phyloP scores from a whole-genome alignment of 1,140 invertebrate genomes.

The Zaprionus gabonicus region DNA sequence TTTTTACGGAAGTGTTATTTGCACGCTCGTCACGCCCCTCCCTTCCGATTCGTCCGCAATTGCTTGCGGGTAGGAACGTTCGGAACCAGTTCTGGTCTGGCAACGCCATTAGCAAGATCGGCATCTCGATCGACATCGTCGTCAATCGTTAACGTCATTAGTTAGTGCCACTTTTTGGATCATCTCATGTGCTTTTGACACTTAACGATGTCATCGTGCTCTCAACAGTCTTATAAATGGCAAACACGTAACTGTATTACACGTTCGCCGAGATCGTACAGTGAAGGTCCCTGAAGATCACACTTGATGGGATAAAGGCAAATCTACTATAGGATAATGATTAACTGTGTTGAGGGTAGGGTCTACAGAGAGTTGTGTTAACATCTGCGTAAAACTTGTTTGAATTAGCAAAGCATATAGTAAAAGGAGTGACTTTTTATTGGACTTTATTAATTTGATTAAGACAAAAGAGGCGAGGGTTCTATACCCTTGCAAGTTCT shows the following conservation, averaged over 20 bases:
- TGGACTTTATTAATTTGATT: too few species aligned
- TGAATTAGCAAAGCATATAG: too few species aligned
- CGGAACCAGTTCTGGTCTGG: slow-evolving; percentile 23
- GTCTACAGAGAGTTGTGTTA: too few species aligned
- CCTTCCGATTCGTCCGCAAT: slow-evolving; percentile 54
- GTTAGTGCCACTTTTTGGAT: slow-evolving; percentile 51
- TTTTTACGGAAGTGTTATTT: slow-evolving; percentile 75
- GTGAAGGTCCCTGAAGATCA: background rate
- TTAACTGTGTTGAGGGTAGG: too few species aligned
- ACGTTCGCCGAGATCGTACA: background rate
- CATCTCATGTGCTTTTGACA: slow-evolving; percentile 35
- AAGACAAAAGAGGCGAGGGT: too few species aligned
- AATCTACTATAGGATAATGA: too few species aligned
- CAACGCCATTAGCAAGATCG: slow-evolving; percentile 38
- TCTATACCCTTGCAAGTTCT: too few species aligned
- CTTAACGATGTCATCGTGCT: slow-evolving; percentile 32
- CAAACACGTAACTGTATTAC: slow-evolving; percentile 26
- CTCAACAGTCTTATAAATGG: slow-evolving; percentile 18
- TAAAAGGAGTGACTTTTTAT: too few species aligned
- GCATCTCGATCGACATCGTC: slow-evolving; percentile 40
- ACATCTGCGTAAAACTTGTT: too few species aligned
- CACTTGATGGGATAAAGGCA: background rate
- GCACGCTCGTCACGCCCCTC: slow-evolving; percentile 36
- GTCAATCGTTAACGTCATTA: slow-evolving; percentile 68
- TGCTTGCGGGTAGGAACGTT: slow-evolving; percentile 34